phyloP scores from a whole-genome alignment of 2,888 invertebrate species.

The Schrankia costaestrigalis region DNA sequence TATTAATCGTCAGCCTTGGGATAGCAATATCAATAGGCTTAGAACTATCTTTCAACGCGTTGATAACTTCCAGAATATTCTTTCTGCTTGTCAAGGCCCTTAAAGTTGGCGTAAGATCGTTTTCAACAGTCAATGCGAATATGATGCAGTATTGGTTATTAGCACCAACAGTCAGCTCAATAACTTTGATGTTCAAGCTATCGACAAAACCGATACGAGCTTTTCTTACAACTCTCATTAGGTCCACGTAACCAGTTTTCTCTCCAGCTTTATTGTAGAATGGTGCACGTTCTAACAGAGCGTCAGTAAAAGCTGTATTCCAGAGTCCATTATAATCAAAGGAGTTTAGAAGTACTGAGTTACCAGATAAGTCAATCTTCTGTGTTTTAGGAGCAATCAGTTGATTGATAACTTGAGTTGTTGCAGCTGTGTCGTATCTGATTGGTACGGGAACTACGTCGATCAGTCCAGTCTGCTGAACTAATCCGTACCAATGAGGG shows the following conservation, averaged over 20 bases:
- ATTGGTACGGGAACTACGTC: slow-evolving; percentile 16
- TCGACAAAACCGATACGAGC: slow-evolving; percentile 15
- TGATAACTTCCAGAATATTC: slow-evolving; percentile 7
- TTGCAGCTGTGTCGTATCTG: slow-evolving; percentile 10
- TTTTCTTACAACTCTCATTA: slow-evolving; percentile 15
- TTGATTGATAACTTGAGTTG: slow-evolving; percentile 13
- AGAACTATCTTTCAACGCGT: slow-evolving; percentile 5
- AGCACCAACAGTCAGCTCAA: slow-evolving; percentile 16
- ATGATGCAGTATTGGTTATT: slow-evolving; percentile 11
- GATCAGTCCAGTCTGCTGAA: slow-evolving; percentile 12
- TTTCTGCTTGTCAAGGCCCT: neutral
- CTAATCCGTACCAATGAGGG: slow-evolving; percentile 18
- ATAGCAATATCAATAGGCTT: slow-evolving; percentile 16
- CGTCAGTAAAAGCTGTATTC: slow-evolving; percentile 11
- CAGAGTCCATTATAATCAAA: slow-evolving; percentile 10
- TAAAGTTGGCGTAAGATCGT: neutral
- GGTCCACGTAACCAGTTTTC: slow-evolving; percentile 14
- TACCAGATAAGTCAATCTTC: slow-evolving; percentile 17
- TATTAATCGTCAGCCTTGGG: slow-evolving; percentile 8
- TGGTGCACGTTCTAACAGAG: slow-evolving; percentile 10
- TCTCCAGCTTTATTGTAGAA: slow-evolving; percentile 14
- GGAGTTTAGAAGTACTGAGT: slow-evolving; percentile 22
- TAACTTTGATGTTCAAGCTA: slow-evolving; percentile 7
- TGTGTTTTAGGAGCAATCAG: slow-evolving; percentile 2
- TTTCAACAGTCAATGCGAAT: slow-evolving; percentile 4